Base-by-base conservation (phyloP, 2,888 invertebrate genomes). In the Tridacna gigas region DNA sequence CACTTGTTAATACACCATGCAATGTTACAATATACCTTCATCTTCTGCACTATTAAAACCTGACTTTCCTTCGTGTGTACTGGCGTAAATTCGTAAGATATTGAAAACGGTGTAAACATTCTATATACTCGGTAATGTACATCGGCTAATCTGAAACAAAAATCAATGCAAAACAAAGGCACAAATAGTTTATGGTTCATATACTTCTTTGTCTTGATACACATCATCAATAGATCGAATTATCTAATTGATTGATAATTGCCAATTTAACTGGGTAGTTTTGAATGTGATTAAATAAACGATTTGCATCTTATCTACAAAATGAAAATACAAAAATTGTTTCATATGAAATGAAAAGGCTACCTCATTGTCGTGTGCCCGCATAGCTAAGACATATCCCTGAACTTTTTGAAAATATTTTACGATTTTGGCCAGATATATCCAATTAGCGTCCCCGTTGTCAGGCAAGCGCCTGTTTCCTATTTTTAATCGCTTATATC, bases 401-500 rank as follows among this genome's bases (percentile, higher is more conserved):
- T 26, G 60, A 56, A 37, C 47, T 7, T 28, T 48, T 63, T 15
- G 20, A 60, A 22, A 13, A 63, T 13, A 45, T 28, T 47, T 47
- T 28, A 26, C 20, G 12, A 61, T 22, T 45, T 28, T 28, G 47
- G 20, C 12, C 11, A 75, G 18, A 11, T 45, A 45, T 48, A 78
- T 56, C 66, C 37, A 61, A 71, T 81, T 73, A 77, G 88, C 86
- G 88, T 90, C 84, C 80, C 85, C 84, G 89, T 89, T 89, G 90
- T 89, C 89, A 90, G 84, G 88, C 89, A 88, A 83, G 80, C 76
- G 71, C 89, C 88, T 79, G 81, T 86, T 79, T 81, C 48, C 75
- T 83, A 56, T 69, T 47, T 60, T 25, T 26, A 11, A 45, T 25
- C 81, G 86, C 88, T 86, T 83, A 84, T 15, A 84, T 22, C 87